Base-by-base conservation (phyloP, 2,113 vertebrate species). In the Nettapus auritus region DNA sequence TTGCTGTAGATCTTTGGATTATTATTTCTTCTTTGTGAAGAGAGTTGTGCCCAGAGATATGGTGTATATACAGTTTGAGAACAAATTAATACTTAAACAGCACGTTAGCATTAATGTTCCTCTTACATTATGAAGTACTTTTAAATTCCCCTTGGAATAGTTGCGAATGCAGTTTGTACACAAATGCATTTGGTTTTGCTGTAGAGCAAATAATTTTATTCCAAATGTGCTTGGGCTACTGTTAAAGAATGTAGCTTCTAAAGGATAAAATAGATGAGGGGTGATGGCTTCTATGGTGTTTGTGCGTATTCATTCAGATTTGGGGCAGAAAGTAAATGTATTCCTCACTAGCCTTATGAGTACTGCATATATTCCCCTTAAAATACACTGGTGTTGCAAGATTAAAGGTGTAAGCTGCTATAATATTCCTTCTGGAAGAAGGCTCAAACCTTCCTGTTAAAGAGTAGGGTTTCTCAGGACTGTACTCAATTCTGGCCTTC, bases 151-250 rank as follows among this genome's bases (percentile, higher is more conserved):
- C 5, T 13, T 69, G 64, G 78, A 94, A 55, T 60, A 95, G 68
- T 50, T 95, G 89, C 52, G 84, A 94, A 88, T 70, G 75, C 81
- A 78, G 66, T 93, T 97, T 84, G 81, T 83, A 78, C 50, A 48
- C 64, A 95, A 93, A 92, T 76, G 18, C n/a, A 57, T 34, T 67
- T 74, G 22, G 0, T 92, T 96, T 86, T 82, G 28, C 14, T 88
- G 81, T 31, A 85, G 17, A 95, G 60, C 15, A 60, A 76, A 64
- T 31, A 60, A 87, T 84, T 53, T 86, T n/a, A 87, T 91, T 64
- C n/a, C 11, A 80, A 74, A 80, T 36, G 48, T 83, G 50, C 34
- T 78, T 50, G 70, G 84, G n/a, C 33, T 90, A 12, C 74, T 73
- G 14, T 57, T 90, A 63, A 78, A 21, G 26, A 85, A 38, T 59